These are phyloP conservation scores for Athene cunicularia DNA, from an alignment of 2,113 vertebrate genomes.

Conservation along the genomic window DNA sequence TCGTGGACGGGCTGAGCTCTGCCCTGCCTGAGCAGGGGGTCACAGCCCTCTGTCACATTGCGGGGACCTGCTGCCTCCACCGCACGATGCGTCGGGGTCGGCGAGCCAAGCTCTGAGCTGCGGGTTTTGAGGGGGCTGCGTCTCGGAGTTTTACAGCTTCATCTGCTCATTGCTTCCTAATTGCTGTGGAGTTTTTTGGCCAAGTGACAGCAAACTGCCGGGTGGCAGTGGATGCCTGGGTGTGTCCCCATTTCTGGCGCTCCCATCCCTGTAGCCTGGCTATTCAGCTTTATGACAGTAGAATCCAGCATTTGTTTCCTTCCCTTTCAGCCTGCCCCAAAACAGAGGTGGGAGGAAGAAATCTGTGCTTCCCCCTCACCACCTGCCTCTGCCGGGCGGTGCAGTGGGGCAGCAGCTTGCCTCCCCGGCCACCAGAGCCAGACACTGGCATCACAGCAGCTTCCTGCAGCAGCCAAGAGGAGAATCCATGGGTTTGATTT, in stretches of 20 bases:
- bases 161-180: background rate
- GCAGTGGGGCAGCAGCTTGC: background rate
- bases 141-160: background rate
- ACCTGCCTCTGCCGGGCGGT: rapidly evolving
- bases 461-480: background rate
- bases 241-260: background rate
- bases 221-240: background rate
- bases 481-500: background rate
- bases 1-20: background rate
- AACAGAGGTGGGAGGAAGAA: background rate
- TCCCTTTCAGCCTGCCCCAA: background rate
- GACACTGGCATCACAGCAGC: background rate
- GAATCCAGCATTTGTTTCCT: background rate
- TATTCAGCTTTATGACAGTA: rapidly evolving
- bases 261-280: background rate
- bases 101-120: rapidly evolving
- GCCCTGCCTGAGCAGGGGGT: rapidly evolving
- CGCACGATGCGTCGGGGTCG: rapidly evolving
- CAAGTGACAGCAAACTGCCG: background rate
- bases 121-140: rapidly evolving
- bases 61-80: rapidly evolving
- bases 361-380: background rate
- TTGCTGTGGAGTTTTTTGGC: background rate
- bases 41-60: background rate
- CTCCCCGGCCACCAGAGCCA: background rate